Base-by-base conservation (phyloP, 2,113 vertebrate species). In the Pardalotus punctatus region DNA sequence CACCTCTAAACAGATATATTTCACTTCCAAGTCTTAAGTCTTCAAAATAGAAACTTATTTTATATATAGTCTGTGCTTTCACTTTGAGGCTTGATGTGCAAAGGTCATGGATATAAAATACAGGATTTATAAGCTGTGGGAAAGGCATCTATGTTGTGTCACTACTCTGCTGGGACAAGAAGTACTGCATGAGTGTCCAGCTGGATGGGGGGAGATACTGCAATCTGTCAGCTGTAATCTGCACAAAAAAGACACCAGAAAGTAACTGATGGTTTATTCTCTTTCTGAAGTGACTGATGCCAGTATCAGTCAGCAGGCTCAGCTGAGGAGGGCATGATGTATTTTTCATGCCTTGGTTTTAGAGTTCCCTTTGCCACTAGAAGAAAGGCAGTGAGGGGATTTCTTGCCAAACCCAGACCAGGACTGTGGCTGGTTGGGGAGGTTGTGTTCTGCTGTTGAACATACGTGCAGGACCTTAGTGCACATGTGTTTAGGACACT, bases 401-500 rank as follows among this genome's bases (percentile, higher is more conserved):
- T 56, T 81, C 61, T 62, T 88, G n/a, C 70, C 38, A 13, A 35
- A 43, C 12, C 11, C 16, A 25, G 38, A 42, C 25, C 12, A 25
- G 0, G 4, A 2, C 66, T 62, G 9, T 86, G 29, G 64, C 66
- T 58, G 45, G 12, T 8, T 21, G 36, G 24, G 61, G 65, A 27
- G 62, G 25, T 29, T 38, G 24, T 62, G 6, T 16, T 73, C 40
- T 57, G n/a, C 73, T 82, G 35, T 28, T 53, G n/a, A 24, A 64
- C 6, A 2, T 7, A 16, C 3, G 14, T 0, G 2, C 33, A 38
- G 62, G 58, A 60, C 31, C 12, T 70, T 20, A 23, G 53, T 69
- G n/a, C 11, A 1, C 0, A 0, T 5, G 9, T 83, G 14, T n/a
- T 81, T 35, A 64, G 40, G 67, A 53, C 5, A 3, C 8, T 35